Base-by-base conservation (phyloP, 2,797 vertebrate genomes). In the Channallabes apus region DNA sequence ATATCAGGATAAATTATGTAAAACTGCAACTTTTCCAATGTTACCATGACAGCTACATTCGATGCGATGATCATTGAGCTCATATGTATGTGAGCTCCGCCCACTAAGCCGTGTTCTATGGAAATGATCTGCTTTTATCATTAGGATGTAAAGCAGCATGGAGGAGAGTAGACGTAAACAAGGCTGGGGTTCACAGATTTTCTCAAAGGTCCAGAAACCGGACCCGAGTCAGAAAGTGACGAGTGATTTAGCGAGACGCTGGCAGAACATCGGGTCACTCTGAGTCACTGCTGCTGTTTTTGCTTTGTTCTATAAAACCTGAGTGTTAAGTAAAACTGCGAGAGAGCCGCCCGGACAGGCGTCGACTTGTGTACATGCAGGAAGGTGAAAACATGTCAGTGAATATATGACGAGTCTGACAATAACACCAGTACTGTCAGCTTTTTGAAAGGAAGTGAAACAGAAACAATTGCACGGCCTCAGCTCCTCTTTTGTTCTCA, bases 401-500 rank as follows among this genome's bases (percentile, higher is more conserved):
- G n/a, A n/a, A n/a, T n/a, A 85, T 18, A 54, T 46, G 27, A 76
- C 4, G 11, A 58, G 9, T 6, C n/a, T 24, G 18, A 65, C 35
- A 61, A 75, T 24, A 17, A 38, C 29, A 22, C 14, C 56, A 8
- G 35, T 17, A 85, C 17, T 1, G 59, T 73, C 59, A 54, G 35
- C 51, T n/a, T 6, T 59, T 18, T 32, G 6, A 54, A 71, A 17
- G 38, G 68, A 80, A 83, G 22, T 2, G 76, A 77, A 78, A 86
- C 64, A 77, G 51, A 82, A 85, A 84, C 24, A 4, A 8, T 56
- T 64, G 80, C 67, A 6, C 4, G 17, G 64, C 73, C 1, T 82
- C 79, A 80, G 82, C 86, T 86, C 65, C 83, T 51, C 27, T 17
- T 89, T 89, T 91, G 88, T 91, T 90, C 81, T 86, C 83, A 15